Conservation (phyloP, 2,888 invertebrate genomes). For the Drosophila helvetica region DNA sequence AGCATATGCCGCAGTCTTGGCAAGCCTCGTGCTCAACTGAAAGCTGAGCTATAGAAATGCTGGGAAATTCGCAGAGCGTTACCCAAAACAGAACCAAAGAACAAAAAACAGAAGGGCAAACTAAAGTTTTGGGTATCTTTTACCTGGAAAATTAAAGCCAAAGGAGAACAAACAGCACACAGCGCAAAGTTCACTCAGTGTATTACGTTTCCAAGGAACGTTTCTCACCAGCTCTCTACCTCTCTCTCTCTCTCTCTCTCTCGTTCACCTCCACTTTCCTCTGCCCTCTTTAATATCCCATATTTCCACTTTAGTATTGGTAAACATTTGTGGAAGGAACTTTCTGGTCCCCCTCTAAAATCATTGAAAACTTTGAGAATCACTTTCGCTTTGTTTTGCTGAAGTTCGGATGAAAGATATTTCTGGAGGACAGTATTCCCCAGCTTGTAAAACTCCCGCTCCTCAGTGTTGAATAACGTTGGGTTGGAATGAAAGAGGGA, state of each 20-base stretch:
- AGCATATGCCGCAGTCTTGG: not conserved
- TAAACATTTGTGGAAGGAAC: conserved; percentile 19
- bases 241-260: not conserved
- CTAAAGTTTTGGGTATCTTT: not conserved
- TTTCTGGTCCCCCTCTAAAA: conserved; percentile 9
- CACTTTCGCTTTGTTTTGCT: conserved; percentile 30
- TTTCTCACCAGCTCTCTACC: not conserved
- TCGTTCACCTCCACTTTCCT: not conserved
- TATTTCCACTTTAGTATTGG: conserved; percentile 15
- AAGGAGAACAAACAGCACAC: conserved; percentile 11
- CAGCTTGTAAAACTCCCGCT: not conserved
- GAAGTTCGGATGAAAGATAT: conserved; percentile 12
- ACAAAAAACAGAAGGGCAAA: not conserved
- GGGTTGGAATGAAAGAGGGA: too few relatives aligned
- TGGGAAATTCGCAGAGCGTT: not conserved
- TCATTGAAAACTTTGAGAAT: conserved; percentile 26
- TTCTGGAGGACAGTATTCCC: not conserved
- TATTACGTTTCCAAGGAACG: conserved; percentile 9
- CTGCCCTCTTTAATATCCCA: too few relatives aligned
- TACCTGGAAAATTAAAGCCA: conserved; percentile 13
- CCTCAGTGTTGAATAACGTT: not conserved
- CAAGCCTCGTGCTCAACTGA: conserved; percentile 1
- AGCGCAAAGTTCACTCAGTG: conserved; percentile 38
- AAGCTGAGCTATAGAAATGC: conserved; percentile 12
- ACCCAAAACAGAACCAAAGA: not conserved